Evolutionary conservation across 2,888 invertebrate genomes (phyloP), one percentile per base, ranked within the genome.

Genomic region (Malthinus seriepunctatus): DNA sequence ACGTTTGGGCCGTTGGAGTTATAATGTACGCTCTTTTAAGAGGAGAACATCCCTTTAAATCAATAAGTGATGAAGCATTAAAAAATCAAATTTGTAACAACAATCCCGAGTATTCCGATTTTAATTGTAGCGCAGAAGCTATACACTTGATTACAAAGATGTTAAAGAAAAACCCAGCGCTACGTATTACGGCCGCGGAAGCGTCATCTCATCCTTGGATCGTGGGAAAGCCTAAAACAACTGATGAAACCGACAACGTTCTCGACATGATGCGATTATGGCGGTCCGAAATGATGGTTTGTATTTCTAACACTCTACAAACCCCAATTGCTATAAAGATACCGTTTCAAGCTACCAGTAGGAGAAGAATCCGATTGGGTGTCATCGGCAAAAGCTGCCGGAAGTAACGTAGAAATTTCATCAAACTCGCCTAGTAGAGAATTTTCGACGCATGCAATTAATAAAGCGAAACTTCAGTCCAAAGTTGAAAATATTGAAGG

Each of bases 1-100:
- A 85, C 67, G 79, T 84, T 8, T 85, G 85, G 85, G 81, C 84
- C 0, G 77, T 83, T 70, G 85, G 85, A 8, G 77, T 84, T 14
- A 83, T 84, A 51, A 77, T 82, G 71, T 84, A 80, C 71, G 73
- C 79, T 48, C 67, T 84, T 71, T 71, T 81, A 67, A 69, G 71
- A 32, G 79, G 78, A 10, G 67, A 65, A 32, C 76, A 72, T 63
- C 80, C 81, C 1, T 80, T 80, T 63, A 67, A 63, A 35, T 69
- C 74, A 2, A 61, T 52, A 6, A 70, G 70, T 39, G 75, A 80
- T 47, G 64, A 70, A 32, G 71, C 74, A 32, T 52, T 80, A 32
- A 67, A 67, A 7, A 50, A 64, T n/a, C 63, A 71, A 56, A 80
- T 80, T 49, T 71, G 74, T 51, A 71, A 70, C 14, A 60, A 63